Percentiles rank a stretch among this genome's conserved stretches.
These are phyloP conservation scores for Tenebrio molitor DNA, from an alignment of 1,140 invertebrate genomes.

Conservation along the genomic window DNA sequence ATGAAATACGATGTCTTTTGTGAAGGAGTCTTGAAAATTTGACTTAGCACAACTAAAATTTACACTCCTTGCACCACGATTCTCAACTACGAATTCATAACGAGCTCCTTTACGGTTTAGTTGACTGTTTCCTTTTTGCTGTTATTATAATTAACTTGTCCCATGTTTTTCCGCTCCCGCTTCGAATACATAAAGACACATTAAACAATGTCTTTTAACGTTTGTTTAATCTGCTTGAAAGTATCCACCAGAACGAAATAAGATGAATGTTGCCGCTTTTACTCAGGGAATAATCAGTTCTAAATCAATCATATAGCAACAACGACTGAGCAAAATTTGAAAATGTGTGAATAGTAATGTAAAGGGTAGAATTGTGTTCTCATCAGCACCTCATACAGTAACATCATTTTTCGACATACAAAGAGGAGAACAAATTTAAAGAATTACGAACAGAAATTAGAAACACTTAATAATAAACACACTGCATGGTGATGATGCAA, in stretches of 20 bases:
- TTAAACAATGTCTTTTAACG: background rate
- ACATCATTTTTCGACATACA: too few species aligned
- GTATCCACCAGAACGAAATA: background rate
- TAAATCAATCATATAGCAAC: too few species aligned
- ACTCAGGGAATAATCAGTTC: background rate
- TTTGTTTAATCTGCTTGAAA: background rate
- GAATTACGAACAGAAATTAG: too few species aligned
- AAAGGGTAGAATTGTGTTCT: too few species aligned
- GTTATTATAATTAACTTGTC: slow-evolving; percentile 9
- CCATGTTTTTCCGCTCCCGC: background rate
- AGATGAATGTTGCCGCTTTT: background rate
- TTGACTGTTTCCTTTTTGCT: background rate
- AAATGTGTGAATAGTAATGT: too few species aligned
- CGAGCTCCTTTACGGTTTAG: slow-evolving; percentile 22
- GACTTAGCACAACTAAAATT: slow-evolving; percentile 11
- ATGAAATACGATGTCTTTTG: background rate
- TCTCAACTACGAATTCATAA: slow-evolving; percentile 14
- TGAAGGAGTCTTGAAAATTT: slow-evolving; percentile 1
- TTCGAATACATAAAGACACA: background rate
- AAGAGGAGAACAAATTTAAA: too few species aligned
- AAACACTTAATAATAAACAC: too few species aligned
- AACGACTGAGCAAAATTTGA: too few species aligned
- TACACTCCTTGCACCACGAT: slow-evolving; percentile 5
- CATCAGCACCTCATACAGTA: too few species aligned
- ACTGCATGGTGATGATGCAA: too few species aligned